A percentile compares a stretch with the other conserved stretches of the same genome.
phyloP scores from a whole-genome alignment of 1,140 invertebrate genomes.

The Drosophila kohkoa region DNA sequence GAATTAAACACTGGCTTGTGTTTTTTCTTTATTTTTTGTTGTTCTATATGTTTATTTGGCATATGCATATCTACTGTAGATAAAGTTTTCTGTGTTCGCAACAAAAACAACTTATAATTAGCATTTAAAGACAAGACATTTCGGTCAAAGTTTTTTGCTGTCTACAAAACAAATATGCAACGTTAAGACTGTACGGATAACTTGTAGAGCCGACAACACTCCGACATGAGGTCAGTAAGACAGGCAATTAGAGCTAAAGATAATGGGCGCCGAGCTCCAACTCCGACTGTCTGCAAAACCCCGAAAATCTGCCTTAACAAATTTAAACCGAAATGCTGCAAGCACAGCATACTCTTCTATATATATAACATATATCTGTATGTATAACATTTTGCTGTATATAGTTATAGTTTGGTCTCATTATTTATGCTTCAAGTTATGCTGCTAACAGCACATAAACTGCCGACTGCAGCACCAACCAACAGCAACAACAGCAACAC shows the following conservation, averaged over 20 bases:
- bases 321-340: constrained; percentile 31
- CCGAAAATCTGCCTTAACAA: constrained; percentile 19
- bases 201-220: constrained; percentile 1
- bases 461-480: constrained; percentile 62
- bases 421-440: constrained; percentile 78
- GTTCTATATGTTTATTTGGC: constrained; percentile 62
- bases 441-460: constrained; percentile 78
- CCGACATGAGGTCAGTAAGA: constrained; percentile 25
- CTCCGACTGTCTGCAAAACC: background rate
- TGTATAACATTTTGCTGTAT: constrained; percentile 20
- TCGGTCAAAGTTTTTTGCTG: constrained; percentile 37
- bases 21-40: constrained; percentile 43
- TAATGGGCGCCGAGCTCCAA: constrained; percentile 24
- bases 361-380: background rate
- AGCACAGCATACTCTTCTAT: constrained; percentile 1
- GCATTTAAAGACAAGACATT: constrained; percentile 71
- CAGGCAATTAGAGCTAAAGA: constrained; percentile 34
- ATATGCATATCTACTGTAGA: constrained; percentile 63
- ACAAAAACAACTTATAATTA: constrained; percentile 79
- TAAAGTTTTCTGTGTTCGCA: constrained; percentile 52
- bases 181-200: background rate
- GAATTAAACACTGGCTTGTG: constrained; percentile 71
- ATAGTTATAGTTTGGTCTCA: constrained; percentile 61
- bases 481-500: constrained; percentile 42
- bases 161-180: constrained; percentile 1